phyloP scores from a whole-genome alignment of 2,113 vertebrate genomes.

The Chascanopsetta lugubris region DNA sequence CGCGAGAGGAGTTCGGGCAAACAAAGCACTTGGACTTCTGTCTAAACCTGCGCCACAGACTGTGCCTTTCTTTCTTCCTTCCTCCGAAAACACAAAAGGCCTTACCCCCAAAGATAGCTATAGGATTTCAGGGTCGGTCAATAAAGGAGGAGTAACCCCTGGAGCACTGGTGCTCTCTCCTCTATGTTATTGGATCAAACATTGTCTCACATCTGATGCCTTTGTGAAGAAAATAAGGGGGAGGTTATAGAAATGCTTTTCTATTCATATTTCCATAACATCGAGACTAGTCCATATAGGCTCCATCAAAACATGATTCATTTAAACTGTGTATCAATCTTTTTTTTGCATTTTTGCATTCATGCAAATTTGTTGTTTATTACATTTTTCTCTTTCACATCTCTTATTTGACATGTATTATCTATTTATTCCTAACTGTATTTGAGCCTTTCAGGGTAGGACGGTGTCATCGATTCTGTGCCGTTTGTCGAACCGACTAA shows the following conservation, averaged over 20 bases:
- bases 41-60: constrained; percentile 55
- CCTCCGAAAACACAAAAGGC: constrained; percentile 59
- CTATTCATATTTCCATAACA: not conserved
- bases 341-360: not conserved
- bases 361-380: constrained; percentile 16
- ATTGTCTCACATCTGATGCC: constrained; percentile 10
- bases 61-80: constrained; percentile 46
- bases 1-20: constrained; percentile 50
- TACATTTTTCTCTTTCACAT: constrained; percentile 34
- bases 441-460: constrained; percentile 54
- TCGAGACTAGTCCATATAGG: not conserved
- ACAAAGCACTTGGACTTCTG: constrained; percentile 59
- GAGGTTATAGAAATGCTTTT: not conserved
- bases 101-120: constrained; percentile 61
- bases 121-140: constrained; percentile 54
- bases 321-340: not conserved
- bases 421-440: constrained; percentile 70
- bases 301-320: not conserved
- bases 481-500: constrained; percentile 50
- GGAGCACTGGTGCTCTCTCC: constrained; percentile 15
- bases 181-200: constrained; percentile 2
- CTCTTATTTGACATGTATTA: too few species aligned
- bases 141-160: constrained; percentile 33
- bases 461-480: constrained; percentile 39
- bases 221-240: not conserved